Conservation (phyloP, 1,140 invertebrate genomes). For the Piezodorus guildinii region DNA sequence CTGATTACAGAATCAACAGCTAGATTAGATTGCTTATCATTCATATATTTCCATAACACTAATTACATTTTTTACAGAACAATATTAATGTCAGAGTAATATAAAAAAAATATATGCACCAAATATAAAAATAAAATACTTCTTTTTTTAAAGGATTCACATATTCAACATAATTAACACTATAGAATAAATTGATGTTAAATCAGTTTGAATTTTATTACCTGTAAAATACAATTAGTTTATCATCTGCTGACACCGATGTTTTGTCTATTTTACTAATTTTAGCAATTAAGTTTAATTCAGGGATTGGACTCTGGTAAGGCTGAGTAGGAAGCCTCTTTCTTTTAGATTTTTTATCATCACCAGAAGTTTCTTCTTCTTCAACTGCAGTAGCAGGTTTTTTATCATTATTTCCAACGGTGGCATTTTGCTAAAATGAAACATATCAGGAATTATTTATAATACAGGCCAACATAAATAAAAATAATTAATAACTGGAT, state of each 20-base stretch:
- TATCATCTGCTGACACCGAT: slow-evolving; percentile 52
- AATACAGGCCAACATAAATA: slow-evolving; percentile 6
- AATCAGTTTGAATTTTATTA: slow-evolving; percentile 34
- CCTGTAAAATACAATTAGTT: slow-evolving; percentile 74
- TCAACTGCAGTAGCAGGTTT: background rate
- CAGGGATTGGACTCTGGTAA: slow-evolving; percentile 69
- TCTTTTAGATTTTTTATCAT: slow-evolving; percentile 42
- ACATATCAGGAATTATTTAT: background rate
- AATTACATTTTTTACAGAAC: too few relatives aligned
- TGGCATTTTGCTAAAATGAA: background rate
- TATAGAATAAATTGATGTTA: too few relatives aligned
- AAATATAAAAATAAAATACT: too few relatives aligned
- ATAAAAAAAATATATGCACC: too few relatives aligned
- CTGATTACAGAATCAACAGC: too few relatives aligned
- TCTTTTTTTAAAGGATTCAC: too few relatives aligned
- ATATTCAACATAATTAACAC: too few relatives aligned
- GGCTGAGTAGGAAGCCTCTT: slow-evolving; percentile 54
- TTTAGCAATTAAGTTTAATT: slow-evolving; percentile 61
- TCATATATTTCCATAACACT: too few relatives aligned
- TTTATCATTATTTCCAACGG: background rate
- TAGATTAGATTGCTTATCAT: too few relatives aligned
- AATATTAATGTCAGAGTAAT: too few relatives aligned
- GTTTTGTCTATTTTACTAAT: slow-evolving; percentile 43
- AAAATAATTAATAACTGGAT: background rate
- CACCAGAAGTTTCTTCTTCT: slow-evolving; percentile 27